Percentiles rank a stretch among this genome's conserved stretches.
These are phyloP conservation scores for Dexiosoma caninum DNA, from an alignment of 2,888 invertebrate genomes.

Conservation along the genomic window DNA sequence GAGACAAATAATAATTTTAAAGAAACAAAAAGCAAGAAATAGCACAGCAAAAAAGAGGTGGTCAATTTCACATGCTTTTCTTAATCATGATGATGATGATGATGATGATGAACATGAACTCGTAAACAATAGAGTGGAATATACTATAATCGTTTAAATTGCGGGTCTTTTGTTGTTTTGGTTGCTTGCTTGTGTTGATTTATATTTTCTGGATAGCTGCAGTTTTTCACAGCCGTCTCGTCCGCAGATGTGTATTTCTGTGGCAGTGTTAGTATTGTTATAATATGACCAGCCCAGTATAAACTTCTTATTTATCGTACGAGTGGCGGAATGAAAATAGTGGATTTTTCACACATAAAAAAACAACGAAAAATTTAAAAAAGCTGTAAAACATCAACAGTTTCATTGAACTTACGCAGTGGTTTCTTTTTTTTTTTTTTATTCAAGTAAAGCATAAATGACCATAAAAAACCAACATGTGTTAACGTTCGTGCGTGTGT, in stretches of 20 bases:
- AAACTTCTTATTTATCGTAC: neutral
- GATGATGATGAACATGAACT: slow-evolving; percentile 48
- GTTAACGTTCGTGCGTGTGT: neutral
- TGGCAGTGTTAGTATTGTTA: slow-evolving; percentile 21
- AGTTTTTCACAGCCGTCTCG: neutral
- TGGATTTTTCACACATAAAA: neutral
- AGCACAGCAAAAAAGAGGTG: slow-evolving; percentile 8
- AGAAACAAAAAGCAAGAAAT: slow-evolving; percentile 7
- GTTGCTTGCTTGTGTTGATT: neutral
- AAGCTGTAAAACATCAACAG: slow-evolving; percentile 32
- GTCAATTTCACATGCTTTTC: slow-evolving; percentile 25
- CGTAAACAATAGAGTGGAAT: slow-evolving; percentile 49
- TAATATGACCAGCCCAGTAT: slow-evolving; percentile 47
- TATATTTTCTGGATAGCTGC: slow-evolving; percentile 1
- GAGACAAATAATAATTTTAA: slow-evolving; percentile 9
- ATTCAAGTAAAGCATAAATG: too few species aligned
- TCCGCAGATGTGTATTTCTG: neutral
- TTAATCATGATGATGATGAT: too few species aligned
- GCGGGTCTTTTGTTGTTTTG: slow-evolving; percentile 27
- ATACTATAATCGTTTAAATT: slow-evolving; percentile 60
- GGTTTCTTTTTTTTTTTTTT: too few species aligned
- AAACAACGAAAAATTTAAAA: neutral
- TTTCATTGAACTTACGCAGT: slow-evolving; percentile 37
- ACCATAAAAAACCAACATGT: too few species aligned
- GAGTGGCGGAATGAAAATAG: neutral